Percentiles rank a stretch among this genome's conserved stretches.
Evolutionary conservation across 2,888 invertebrate genomes (phyloP).

Genomic region (Caenorhabditis imperialis): DNA sequence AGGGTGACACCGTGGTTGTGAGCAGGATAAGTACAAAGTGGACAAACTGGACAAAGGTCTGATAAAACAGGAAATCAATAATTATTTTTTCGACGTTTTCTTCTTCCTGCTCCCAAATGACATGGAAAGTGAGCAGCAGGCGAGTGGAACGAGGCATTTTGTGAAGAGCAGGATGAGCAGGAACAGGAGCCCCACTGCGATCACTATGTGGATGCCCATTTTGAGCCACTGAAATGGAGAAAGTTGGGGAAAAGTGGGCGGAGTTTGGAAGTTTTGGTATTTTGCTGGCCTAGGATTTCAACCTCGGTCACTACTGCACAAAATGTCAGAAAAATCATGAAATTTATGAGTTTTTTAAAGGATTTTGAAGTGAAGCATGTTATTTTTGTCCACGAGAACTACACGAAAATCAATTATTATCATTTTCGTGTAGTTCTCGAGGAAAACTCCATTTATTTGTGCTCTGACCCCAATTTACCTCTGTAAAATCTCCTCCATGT

Average conservation of each 20-base stretch:
- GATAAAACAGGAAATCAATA: neutral
- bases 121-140: slow-evolving; percentile 41
- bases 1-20: slow-evolving; percentile 36
- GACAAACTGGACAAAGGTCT: neutral
- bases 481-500: slow-evolving; percentile 37
- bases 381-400: neutral
- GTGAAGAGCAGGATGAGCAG: slow-evolving; percentile 29
- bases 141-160: slow-evolving; percentile 48
- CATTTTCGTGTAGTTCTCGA: too few species aligned
- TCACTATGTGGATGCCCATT: slow-evolving; percentile 39
- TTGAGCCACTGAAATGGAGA: slow-evolving; percentile 53
- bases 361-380: neutral
- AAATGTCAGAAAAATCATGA: too few species aligned
- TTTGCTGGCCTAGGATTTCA: too few species aligned
- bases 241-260: too few species aligned
- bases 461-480: too few species aligned
- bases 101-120: slow-evolving; percentile 34
- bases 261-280: too few species aligned
- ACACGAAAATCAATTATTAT: too few species aligned
- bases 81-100: slow-evolving; percentile 22
- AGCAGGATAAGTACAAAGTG: slow-evolving; percentile 11
- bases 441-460: too few species aligned
- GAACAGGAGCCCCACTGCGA: slow-evolving; percentile 19
- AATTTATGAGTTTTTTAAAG: too few species aligned
- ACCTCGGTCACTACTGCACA: too few species aligned